Percentiles rank a stretch among this genome's conserved stretches.
These are phyloP conservation scores for Drosophila helvetica DNA, from an alignment of 2,888 invertebrate species.

Conservation along the genomic window DNA sequence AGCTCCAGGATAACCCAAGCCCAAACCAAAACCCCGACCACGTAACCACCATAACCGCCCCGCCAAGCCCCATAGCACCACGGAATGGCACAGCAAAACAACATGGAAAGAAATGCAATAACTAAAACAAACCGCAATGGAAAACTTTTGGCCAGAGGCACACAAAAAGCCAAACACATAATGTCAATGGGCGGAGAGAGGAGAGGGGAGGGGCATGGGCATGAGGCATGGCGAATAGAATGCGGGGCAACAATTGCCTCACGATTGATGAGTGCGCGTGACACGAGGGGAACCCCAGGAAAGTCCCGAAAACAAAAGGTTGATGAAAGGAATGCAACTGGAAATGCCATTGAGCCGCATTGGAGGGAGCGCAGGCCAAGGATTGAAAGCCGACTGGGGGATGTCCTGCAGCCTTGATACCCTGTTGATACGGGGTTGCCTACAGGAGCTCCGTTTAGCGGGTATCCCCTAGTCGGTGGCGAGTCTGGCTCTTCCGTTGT, in stretches of 20 bases:
- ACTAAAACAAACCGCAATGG: slow-evolving; percentile 50
- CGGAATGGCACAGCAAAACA: slow-evolving; percentile 18
- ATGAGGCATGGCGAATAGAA: too few relatives aligned
- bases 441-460: not conserved
- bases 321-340: not conserved
- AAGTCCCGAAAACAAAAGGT: slow-evolving; percentile 16
- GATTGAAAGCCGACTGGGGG: not conserved
- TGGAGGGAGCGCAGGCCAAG: not conserved
- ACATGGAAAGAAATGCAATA: slow-evolving; percentile 47
- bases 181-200: too few relatives aligned
- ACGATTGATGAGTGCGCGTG: slow-evolving; percentile 45
- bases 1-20: not conserved
- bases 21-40: too few relatives aligned
- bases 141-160: slow-evolving; percentile 32
- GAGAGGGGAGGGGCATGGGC: too few relatives aligned
- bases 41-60: not conserved
- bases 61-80: slow-evolving; percentile 4
- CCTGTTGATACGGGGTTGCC: too few relatives aligned
- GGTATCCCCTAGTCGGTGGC: not conserved
- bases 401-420: not conserved
- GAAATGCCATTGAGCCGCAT: not conserved
- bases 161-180: too few relatives aligned
- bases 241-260: not conserved
- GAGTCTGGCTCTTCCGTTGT: not conserved
- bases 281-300: slow-evolving; percentile 36